Evolutionary conservation across 2,888 invertebrate genomes (phyloP).

Genomic region (Tenthredo distinguenda): DNA sequence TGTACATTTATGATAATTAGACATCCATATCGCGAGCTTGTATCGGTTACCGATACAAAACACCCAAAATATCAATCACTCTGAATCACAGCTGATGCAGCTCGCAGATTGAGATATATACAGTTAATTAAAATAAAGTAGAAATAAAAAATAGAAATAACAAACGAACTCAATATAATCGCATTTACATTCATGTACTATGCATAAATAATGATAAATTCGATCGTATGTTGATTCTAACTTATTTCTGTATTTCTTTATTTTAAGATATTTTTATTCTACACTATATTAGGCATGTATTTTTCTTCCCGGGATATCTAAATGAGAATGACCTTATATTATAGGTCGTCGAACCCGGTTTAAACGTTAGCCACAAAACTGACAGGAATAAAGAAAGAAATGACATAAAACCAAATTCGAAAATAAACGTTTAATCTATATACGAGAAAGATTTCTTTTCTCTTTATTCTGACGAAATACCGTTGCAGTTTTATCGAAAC

Average conservation of each 20-base stretch:
- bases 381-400: not conserved
- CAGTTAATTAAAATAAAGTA: not conserved
- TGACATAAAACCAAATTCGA: not conserved
- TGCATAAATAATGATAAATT: not conserved
- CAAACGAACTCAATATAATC: no score
- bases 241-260: not conserved
- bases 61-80: not conserved
- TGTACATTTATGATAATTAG: not conserved
- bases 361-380: not conserved
- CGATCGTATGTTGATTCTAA: not conserved
- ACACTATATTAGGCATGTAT: not conserved
- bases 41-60: not conserved
- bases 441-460: not conserved
- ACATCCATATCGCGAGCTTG: not conserved
- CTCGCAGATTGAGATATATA: not conserved
- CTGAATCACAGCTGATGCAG: not conserved
- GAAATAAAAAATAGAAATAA: not conserved
- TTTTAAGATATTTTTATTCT: not conserved
- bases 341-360: not conserved
- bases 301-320: not conserved
- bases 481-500: not conserved
- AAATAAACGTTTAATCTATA: not conserved
- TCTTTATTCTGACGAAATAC: not conserved
- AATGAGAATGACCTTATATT: not conserved
- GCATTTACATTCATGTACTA: no score